A percentile compares a stretch with the other conserved stretches of the same genome.
Evolutionary conservation across 1,140 invertebrate species (phyloP).

Genomic region (Pseudomyrmex concolor): DNA sequence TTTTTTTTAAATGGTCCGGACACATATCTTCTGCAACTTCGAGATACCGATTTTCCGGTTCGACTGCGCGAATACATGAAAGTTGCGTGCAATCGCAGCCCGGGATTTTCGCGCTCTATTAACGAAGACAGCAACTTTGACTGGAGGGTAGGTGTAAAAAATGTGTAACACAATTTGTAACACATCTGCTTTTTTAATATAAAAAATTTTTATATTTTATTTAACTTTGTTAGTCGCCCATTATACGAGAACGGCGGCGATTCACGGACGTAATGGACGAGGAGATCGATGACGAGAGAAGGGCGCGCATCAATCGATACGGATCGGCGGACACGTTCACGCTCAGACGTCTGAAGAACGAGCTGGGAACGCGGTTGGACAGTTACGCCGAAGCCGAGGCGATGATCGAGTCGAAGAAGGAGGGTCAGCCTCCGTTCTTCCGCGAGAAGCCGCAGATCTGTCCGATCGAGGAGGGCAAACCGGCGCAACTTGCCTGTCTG

Average conservation of each 20-base stretch:
- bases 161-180: too few species aligned
- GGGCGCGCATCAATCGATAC: constrained; percentile 92
- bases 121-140: constrained; percentile 89
- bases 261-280: constrained; percentile 98
- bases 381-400: constrained; percentile 94
- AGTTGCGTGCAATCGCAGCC: constrained; percentile 91
- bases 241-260: constrained; percentile 94
- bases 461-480: constrained; percentile 92
- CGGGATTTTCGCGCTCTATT: constrained; percentile 87
- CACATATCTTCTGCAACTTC: constrained; percentile 96
- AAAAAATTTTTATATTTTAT: not conserved
- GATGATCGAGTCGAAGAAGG: constrained; percentile 91
- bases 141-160: constrained; percentile 88
- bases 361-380: constrained; percentile 92
- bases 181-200: too few species aligned
- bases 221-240: constrained; percentile 87
- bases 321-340: constrained; percentile 89
- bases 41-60: constrained; percentile 96
- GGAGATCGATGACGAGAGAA: constrained; percentile 96
- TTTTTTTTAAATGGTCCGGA: constrained; percentile 93
- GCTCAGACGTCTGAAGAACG: constrained; percentile 91
- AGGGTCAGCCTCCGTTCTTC: constrained; percentile 92
- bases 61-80: constrained; percentile 96
- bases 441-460: constrained; percentile 92
- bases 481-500: constrained; percentile 92